Evolutionary conservation across 2,113 vertebrate species (phyloP).

Genomic region (Peromyscus polionotus): DNA sequence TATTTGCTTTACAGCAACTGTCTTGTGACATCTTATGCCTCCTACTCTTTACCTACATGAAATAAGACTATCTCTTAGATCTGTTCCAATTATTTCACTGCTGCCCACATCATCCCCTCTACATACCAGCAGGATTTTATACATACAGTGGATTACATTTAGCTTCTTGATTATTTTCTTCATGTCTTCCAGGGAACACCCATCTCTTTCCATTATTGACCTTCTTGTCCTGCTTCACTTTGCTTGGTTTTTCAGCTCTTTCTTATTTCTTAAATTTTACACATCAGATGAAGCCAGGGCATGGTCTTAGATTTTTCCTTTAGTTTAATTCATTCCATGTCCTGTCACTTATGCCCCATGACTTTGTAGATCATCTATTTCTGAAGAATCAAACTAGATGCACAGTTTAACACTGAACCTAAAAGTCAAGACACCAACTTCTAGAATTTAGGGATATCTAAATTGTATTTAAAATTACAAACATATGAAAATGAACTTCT

Average conservation of each 20-base stretch:
- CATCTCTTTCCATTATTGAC: neutral
- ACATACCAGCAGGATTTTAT: neutral
- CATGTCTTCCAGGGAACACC: neutral
- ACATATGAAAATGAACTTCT: neutral
- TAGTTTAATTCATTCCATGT: neutral
- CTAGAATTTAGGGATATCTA: neutral
- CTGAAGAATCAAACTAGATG: neutral
- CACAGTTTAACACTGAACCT: neutral
- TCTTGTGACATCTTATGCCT: neutral
- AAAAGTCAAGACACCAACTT: neutral
- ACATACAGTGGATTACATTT: neutral
- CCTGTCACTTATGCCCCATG: neutral
- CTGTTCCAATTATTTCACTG: neutral
- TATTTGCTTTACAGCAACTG: neutral
- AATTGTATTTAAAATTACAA: neutral
- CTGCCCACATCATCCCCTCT: neutral
- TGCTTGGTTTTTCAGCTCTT: neutral
- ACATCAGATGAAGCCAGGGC: neutral
- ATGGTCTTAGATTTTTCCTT: neutral
- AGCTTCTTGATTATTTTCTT: neutral
- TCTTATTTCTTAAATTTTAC: neutral
- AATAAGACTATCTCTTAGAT: neutral
- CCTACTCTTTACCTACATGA: neutral
- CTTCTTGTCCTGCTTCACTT: neutral
- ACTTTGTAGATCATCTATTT: neutral